Base-by-base conservation (phyloP, 2,888 invertebrate species). In the Micropterix aruncella region DNA sequence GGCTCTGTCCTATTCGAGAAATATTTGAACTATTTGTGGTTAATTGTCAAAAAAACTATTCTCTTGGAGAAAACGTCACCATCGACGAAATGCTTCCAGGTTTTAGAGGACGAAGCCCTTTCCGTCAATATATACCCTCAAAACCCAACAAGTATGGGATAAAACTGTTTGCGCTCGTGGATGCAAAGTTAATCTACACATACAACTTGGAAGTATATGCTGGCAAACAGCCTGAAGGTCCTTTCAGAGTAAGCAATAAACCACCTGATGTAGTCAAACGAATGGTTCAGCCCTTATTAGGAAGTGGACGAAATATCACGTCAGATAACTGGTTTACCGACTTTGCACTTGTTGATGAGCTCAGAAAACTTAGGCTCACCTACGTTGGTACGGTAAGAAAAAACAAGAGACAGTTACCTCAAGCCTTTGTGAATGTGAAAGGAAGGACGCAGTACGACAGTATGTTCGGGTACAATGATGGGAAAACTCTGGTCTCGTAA, bases 121-220 rank as follows among this genome's bases (percentile, higher is more conserved):
- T 56, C 50, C 42, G 52, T 18, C 53, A 56, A 46, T 60, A 56
- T 44, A 57, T 57, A 14, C 55, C 56, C 7, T 52, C 52, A 18
- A 54, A 57, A 45, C 52, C 55, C 14, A 49, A 45, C 3, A 56
- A 52, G 41, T 56, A 55, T 46, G 53, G 54, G 0, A 50, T 57
- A 7, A 56, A 58, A 51, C 47, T 55, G 14, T 51, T 47, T 42
- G 54, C 55, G 4, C 37, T 54, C 19, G 47, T 44, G 41, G 55
- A 56, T 48, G 46, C 52, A 5, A 46, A 50, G 37, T 46, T 49
- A 3, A 52, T 42, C 42, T 52, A 55, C 48, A 47, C 47, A n/a
- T 37, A 47, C 7, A 54, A 55, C 42, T 39, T 53, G 45, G 53
- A 57, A 48, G 51, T 55, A 18, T 54, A 56, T 48, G 45, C 47